Evolutionary conservation across 2,797 vertebrate species (phyloP).

Genomic region (Triplophysa bombifrons): DNA sequence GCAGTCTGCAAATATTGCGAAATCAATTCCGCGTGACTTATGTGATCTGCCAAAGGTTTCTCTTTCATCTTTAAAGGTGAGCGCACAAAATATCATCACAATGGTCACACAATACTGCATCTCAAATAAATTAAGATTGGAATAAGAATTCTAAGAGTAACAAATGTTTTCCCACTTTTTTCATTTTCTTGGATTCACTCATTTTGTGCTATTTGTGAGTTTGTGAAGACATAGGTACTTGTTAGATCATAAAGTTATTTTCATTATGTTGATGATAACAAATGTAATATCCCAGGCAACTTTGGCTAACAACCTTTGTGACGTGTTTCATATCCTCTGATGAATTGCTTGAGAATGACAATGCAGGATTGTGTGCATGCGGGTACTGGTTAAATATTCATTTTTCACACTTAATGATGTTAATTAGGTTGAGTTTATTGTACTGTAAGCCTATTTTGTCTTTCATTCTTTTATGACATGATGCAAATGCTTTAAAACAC

Average conservation of each 20-base stretch:
- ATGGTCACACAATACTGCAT: slow-evolving; percentile 4
- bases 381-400: not conserved
- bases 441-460: not conserved
- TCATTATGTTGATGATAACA: too few relatives aligned
- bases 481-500: not conserved
- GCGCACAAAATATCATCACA: not conserved
- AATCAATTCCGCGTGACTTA: slow-evolving; percentile 32
- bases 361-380: not conserved
- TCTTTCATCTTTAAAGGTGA: slow-evolving; percentile 16
- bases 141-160: not conserved
- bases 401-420: not conserved
- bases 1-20: slow-evolving; percentile 42
- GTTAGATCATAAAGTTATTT: too few relatives aligned
- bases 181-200: too few relatives aligned
- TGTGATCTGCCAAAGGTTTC: not conserved
- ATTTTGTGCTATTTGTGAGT: too few relatives aligned
- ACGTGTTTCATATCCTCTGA: not conserved
- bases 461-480: not conserved
- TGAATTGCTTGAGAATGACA: not conserved
- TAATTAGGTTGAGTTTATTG: not conserved
- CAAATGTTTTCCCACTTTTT: too few relatives aligned
- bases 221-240: too few relatives aligned
- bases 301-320: not conserved
- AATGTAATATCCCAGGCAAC: not conserved
- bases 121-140: slow-evolving; percentile 9